These are phyloP conservation scores for Zophobas atratus DNA, from an alignment of 1,140 invertebrate genomes.

Conservation along the genomic window DNA sequence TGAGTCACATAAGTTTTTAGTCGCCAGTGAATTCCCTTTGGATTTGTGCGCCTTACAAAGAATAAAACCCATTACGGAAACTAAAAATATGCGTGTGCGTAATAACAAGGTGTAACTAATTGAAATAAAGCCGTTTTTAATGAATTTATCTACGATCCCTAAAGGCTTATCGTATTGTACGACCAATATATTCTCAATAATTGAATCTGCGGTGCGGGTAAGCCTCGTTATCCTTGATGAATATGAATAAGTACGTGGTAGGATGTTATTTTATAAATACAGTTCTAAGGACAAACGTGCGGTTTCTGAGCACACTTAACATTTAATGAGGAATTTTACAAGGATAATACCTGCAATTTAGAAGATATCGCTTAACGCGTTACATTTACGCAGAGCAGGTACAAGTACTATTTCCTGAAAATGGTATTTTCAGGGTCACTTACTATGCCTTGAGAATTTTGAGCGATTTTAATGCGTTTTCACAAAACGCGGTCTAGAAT, in stretches of 20 bases:
- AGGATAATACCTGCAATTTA: conserved; percentile 29
- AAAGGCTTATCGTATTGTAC: conserved; percentile 35
- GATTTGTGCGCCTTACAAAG: not conserved
- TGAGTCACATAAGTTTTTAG: too few relatives aligned
- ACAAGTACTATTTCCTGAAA: conserved; percentile 17
- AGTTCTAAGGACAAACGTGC: conserved; percentile 30
- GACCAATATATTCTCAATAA: conserved; percentile 38
- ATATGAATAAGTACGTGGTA: conserved; percentile 40
- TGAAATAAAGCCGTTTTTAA: conserved; percentile 45
- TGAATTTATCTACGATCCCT: conserved; percentile 25
- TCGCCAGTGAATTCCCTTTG: too few relatives aligned
- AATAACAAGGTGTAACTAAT: conserved; percentile 34
- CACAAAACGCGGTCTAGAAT: too few relatives aligned
- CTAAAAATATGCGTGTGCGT: conserved; percentile 7
- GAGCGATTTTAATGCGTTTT: not conserved
- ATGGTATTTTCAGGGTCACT: conserved; percentile 15
- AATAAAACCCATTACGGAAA: not conserved
- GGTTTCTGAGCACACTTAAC: conserved; percentile 25
- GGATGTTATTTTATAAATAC: conserved; percentile 39
- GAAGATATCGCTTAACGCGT: conserved; percentile 8
- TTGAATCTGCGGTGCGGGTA: conserved; percentile 24
- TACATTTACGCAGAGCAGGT: conserved; percentile 14
- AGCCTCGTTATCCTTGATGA: conserved; percentile 40
- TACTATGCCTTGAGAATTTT: conserved; percentile 5
- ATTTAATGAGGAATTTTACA: conserved; percentile 38